phyloP scores from a whole-genome alignment of 35 echinoderm and acorn worm species.

The Ptychodera flava region DNA sequence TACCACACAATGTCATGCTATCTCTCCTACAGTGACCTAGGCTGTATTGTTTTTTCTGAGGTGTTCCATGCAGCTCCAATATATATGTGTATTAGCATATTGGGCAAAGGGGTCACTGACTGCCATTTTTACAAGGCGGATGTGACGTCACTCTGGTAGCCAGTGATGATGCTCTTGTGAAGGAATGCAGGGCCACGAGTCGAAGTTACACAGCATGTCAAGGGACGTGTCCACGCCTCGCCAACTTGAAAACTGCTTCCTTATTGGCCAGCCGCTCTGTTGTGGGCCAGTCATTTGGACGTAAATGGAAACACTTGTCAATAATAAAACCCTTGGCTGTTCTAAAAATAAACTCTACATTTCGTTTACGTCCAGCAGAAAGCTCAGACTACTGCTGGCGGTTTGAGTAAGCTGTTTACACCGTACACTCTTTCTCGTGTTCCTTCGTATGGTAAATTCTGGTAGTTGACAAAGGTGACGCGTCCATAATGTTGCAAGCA shows the following conservation, averaged over 20 bases:
- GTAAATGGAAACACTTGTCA: neutral
- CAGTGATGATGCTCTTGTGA: too few species aligned
- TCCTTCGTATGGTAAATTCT: neutral
- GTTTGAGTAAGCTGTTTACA: neutral
- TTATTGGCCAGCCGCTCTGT: neutral
- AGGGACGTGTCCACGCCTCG: neutral
- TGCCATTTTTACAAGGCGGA: neutral
- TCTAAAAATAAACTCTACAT: neutral
- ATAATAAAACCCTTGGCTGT: neutral
- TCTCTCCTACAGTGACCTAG: too few species aligned
- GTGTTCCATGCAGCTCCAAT: too few species aligned
- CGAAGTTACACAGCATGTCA: neutral
- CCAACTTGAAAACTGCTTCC: neutral
- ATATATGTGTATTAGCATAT: too few species aligned
- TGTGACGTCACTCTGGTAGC: neutral
- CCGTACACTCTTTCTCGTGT: neutral
- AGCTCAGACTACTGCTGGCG: neutral
- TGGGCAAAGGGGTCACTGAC: neutral
- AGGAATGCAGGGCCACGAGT: neutral
- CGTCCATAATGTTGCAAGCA: neutral
- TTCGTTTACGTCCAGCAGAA: neutral
- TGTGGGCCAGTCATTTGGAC: neutral
- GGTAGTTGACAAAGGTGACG: neutral
- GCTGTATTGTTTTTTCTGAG: too few species aligned
- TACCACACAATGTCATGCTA: too few species aligned